Percentiles rank a stretch among this genome's conserved stretches.
Evolutionary conservation across 2,888 invertebrate species (phyloP).

Genomic region (Bembecia ichneumoniformis): DNA sequence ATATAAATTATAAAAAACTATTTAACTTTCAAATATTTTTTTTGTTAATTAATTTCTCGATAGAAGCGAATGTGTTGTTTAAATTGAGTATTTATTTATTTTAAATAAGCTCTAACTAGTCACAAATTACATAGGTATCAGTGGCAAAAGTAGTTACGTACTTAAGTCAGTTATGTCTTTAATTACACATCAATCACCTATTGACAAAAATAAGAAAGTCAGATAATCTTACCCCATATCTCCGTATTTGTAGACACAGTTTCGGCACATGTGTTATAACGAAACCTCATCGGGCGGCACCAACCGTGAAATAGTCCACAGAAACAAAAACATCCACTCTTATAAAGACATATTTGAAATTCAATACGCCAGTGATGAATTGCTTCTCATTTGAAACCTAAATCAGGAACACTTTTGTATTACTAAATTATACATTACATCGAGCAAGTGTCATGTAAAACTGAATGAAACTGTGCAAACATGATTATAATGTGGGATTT

Average conservation of each 20-base stretch:
- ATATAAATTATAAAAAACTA: no score
- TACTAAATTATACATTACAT: slow-evolving; percentile 40
- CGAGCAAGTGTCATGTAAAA: slow-evolving; percentile 46
- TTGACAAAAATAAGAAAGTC: no score
- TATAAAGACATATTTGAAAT: slow-evolving; percentile 68
- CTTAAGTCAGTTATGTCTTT: no score
- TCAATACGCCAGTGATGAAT: slow-evolving; percentile 66
- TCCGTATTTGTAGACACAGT: slow-evolving; percentile 5
- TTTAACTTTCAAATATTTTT: no score
- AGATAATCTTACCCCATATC: slow-evolving; percentile 43
- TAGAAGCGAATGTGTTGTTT: no score
- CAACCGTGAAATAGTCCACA: slow-evolving; percentile 49
- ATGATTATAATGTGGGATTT: no score
- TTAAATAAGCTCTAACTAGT: no score
- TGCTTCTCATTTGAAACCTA: slow-evolving; percentile 42
- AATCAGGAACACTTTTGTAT: slow-evolving; percentile 32
- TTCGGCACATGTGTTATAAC: slow-evolving; percentile 13
- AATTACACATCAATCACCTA: no score
- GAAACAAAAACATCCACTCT: slow-evolving; percentile 46
- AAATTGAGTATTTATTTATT: no score
- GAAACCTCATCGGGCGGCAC: slow-evolving; percentile 37
- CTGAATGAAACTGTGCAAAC: not conserved
- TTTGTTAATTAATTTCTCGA: no score
- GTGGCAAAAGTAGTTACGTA: no score
- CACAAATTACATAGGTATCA: no score